Percentiles rank a stretch among this genome's conserved stretches.
Conservation (phyloP, 2,113 vertebrate genomes). For the Caretta caretta region DNA sequence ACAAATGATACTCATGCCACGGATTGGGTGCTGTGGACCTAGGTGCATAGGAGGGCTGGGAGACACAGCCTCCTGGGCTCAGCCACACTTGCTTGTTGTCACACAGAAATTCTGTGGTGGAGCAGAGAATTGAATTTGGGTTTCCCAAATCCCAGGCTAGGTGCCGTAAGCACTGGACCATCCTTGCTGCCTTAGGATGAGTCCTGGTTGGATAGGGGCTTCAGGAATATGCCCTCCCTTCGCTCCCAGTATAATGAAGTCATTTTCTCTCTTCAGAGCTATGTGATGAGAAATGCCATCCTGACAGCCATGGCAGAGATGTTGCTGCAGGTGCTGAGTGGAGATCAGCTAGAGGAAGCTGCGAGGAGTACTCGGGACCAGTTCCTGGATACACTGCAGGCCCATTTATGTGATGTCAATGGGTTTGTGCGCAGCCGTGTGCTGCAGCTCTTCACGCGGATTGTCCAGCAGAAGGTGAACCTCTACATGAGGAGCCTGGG, state of each 20-base stretch:
- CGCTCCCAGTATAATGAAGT: not conserved
- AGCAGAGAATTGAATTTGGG: not conserved
- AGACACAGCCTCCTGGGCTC: not conserved
- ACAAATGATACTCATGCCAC: rapidly evolving
- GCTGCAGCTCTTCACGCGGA: conserved; percentile 89
- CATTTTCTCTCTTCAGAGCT: conserved; percentile 79
- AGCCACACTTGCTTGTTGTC: not conserved
- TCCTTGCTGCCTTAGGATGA: not conserved
- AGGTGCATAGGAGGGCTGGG: not conserved
- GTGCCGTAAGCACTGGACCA: not conserved
- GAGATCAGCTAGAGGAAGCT: conserved; percentile 87
- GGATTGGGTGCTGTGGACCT: not conserved
- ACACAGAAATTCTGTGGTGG: not conserved
- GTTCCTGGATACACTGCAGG: conserved; percentile 90
- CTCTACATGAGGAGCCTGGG: rapidly evolving
- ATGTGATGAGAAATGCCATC: conserved; percentile 90
- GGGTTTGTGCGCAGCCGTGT: conserved; percentile 90
- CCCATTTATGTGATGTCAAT: conserved; percentile 88
- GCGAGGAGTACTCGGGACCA: conserved; percentile 88
- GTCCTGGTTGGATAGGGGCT: not conserved
- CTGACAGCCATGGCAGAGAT: conserved; percentile 90
- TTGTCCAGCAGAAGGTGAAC: conserved; percentile 90
- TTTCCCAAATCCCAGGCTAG: not conserved
- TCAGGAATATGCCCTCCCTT: not conserved
- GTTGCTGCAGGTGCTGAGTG: conserved; percentile 88